Conservation (phyloP, 2,797 vertebrate species). For the Salmo trutta region DNA sequence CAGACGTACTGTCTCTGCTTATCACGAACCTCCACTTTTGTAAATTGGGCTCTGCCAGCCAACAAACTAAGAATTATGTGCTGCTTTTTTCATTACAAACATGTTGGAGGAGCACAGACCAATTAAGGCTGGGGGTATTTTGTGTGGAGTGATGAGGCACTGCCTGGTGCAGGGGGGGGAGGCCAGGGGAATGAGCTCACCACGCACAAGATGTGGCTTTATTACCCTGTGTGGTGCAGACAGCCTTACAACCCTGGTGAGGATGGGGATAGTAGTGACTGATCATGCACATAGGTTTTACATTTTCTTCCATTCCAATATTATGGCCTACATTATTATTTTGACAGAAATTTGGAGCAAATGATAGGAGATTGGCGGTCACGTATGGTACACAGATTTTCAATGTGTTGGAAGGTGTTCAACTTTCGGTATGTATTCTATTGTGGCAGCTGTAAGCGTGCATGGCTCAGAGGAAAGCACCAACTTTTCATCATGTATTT, state of each 20-base stretch:
- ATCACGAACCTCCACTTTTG: constrained; percentile 99
- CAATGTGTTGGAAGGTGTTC: constrained; percentile 48
- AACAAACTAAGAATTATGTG: constrained; percentile 99
- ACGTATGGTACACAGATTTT: constrained; percentile 40
- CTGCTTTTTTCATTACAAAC: constrained; percentile 99
- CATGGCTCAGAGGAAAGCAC: constrained; percentile 41
- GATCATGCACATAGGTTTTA: constrained; percentile 45
- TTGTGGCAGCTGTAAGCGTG: constrained; percentile 28
- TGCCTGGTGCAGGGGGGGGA: constrained; percentile 60
- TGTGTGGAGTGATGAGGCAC: constrained; percentile 87
- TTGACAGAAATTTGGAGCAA: constrained; percentile 36
- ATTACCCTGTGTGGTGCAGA: constrained; percentile 52
- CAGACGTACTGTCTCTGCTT: constrained; percentile 96
- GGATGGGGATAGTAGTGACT: constrained; percentile 40
- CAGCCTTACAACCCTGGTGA: constrained; percentile 40
- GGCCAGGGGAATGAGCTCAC: constrained; percentile 72
- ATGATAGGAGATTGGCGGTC: background rate
- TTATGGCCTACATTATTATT: constrained; percentile 41
- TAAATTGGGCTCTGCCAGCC: constrained; percentile 99
- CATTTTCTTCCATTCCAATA: constrained; percentile 45
- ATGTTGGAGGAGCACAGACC: constrained; percentile 97
- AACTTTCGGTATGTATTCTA: constrained; percentile 53
- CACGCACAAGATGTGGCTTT: constrained; percentile 71
- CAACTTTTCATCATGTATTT: constrained; percentile 73
- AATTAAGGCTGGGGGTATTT: constrained; percentile 96